Evolutionary conservation across 2,797 vertebrate genomes (phyloP), one percentile per base, ranked within the genome.

Genomic region (Tarsius wallacei): DNA sequence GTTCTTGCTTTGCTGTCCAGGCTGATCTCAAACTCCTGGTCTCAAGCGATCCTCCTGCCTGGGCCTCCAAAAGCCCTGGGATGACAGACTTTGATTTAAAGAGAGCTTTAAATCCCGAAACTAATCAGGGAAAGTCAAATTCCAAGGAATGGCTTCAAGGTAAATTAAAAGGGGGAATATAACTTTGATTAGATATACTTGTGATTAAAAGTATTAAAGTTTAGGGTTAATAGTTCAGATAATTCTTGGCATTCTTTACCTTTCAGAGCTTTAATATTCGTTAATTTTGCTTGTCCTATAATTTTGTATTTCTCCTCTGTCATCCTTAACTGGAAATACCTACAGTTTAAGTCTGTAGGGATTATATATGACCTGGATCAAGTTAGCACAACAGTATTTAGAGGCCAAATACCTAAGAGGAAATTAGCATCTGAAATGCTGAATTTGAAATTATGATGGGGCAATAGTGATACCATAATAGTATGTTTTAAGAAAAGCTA

Each of bases 111-210:
- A 57, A 49, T 94, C 42, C 47, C 88, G 36, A 95, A 64, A n/a
- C 51, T 74, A 85, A 83, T 22, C 55, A 90, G 28, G 63, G 51
- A 89, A 88, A 80, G 16, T 94, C 59, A 85, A 63, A 86, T 53
- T 49, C 53, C 31, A 74, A 87, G 17, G 19, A 68, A 59, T 86
- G 77, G 80, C 31, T 86, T 93, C 59, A 59, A 28, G 12, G 53
- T 78, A 78, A 66, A 76, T 93, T 85, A 24, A 87, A 96, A 97
- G 88, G 73, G 24, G 13, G 12, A 84, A 42, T 53, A 36, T 96
- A 96, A 85, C 61, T 76, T 10, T 55, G 26, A 63, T 81, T 74
- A 92, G 19, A 57, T 81, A 90, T 86, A 77, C 12, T 66, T 91
- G 7, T 55, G n/a, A 84, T 89, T 80, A 64, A 68, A 94, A 81